A percentile compares a stretch with the other conserved stretches of the same genome.
These are phyloP conservation scores for Phalacrocorax aristotelis DNA, from an alignment of 2,113 vertebrate species.

Conservation along the genomic window DNA sequence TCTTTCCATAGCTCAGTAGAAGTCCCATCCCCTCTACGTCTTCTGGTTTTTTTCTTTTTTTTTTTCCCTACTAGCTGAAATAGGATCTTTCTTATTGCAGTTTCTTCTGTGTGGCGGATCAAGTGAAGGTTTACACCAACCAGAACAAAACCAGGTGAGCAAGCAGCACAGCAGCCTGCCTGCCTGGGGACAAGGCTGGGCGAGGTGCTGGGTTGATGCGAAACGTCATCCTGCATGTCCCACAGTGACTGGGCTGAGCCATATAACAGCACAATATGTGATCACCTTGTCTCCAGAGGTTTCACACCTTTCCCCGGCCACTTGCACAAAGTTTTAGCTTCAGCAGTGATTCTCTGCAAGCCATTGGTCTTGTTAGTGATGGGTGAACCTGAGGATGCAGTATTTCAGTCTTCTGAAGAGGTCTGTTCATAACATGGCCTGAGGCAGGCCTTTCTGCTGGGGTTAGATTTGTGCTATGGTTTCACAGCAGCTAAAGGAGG, in stretches of 20 bases:
- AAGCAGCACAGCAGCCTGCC: not conserved
- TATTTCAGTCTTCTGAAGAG: not conserved
- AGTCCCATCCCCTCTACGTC: not conserved
- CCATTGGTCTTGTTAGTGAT: not conserved
- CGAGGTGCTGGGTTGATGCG: not conserved
- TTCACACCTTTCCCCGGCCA: not conserved
- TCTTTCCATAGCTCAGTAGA: not conserved
- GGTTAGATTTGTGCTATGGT: not conserved
- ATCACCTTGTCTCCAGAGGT: not conserved
- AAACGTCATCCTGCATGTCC: not conserved
- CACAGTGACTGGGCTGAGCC: rapidly evolving
- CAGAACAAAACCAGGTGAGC: slow-evolving; percentile 89
- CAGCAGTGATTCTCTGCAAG: not conserved
- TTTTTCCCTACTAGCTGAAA: not conserved
- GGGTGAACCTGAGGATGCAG: not conserved
- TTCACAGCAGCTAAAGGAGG: not conserved
- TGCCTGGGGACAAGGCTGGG: not conserved
- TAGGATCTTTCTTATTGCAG: slow-evolving; percentile 68
- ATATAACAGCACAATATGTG: rapidly evolving
- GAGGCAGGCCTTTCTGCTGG: not conserved
- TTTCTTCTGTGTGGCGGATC: slow-evolving; percentile 83
- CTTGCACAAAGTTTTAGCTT: not conserved
- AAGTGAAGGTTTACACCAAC: slow-evolving; percentile 88
- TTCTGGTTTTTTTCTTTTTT: not conserved
- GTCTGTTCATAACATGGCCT: not conserved